Evolutionary conservation across 2,113 vertebrate genomes (phyloP).

Genomic region (Actinemys pallida): DNA sequence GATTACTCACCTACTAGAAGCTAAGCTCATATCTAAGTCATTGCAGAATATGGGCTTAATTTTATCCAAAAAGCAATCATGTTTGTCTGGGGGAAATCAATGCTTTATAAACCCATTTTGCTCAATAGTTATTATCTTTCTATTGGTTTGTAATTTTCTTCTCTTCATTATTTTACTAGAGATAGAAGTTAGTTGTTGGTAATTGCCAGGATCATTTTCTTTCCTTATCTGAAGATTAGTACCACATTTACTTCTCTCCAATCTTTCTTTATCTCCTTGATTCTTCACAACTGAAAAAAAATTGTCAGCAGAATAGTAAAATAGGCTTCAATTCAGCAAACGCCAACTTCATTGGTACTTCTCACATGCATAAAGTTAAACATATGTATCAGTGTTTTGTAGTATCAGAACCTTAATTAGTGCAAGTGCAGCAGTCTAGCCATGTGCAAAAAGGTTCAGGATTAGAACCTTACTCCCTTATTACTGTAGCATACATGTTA

Average conservation of each 20-base stretch:
- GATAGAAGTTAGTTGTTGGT: not conserved
- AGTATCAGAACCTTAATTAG: not conserved
- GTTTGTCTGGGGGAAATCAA: not conserved
- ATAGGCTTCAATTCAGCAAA: not conserved
- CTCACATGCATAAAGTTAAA: not conserved
- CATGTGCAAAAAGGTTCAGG: not conserved
- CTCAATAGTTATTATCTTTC: not conserved
- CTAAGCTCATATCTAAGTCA: not conserved
- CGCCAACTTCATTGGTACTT: not conserved
- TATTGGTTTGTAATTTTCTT: accelerated
- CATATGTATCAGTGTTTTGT: not conserved
- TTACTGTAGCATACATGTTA: not conserved
- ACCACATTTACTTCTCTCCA: not conserved
- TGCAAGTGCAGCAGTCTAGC: not conserved
- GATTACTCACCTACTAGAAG: not conserved
- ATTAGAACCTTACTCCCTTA: not conserved
- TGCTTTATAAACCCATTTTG: not conserved
- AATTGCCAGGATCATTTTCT: not conserved
- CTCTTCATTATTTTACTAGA: not conserved
- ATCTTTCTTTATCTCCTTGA: not conserved
- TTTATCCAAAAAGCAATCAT: not conserved
- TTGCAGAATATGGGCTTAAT: not conserved
- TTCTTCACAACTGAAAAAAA: not conserved
- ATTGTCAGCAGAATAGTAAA: not conserved
- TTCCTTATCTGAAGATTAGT: not conserved